Evolutionary conservation across 2,797 vertebrate genomes (phyloP).

Genomic region (Lepilemur ruficaudatus): DNA sequence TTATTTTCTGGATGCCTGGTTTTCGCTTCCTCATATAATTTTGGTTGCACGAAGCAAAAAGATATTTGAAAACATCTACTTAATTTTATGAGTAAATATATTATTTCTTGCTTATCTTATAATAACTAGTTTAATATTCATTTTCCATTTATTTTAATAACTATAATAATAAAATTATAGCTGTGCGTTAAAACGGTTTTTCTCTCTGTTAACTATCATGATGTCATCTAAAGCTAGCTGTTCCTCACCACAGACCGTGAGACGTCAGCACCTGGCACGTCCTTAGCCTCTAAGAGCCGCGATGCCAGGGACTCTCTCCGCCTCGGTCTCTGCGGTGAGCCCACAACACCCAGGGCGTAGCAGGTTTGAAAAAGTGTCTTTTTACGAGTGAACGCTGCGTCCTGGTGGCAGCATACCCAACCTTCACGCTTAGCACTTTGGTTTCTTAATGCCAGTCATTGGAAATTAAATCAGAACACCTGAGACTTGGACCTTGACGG

Average conservation of each 20-base stretch:
- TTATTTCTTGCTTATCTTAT: not conserved
- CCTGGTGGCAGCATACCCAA: not conserved
- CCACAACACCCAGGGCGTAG: fast-evolving
- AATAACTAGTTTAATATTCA: slow-evolving; percentile 11
- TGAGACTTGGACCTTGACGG: not conserved
- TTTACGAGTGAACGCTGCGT: not conserved
- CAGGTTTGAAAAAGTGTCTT: not conserved
- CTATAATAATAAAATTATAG: not conserved
- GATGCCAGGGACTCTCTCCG: not conserved
- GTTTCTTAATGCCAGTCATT: not conserved
- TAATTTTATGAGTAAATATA: slow-evolving; percentile 21
- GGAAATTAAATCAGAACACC: not conserved
- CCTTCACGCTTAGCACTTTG: not conserved
- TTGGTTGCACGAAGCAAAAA: not conserved
- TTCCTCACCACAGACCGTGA: fast-evolving
- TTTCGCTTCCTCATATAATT: not conserved
- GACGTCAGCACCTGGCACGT: not conserved
- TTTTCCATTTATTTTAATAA: slow-evolving; percentile 10
- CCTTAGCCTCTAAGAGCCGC: fast-evolving
- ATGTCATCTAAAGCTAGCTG: not conserved
- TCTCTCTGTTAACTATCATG: not conserved
- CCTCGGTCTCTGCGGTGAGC: fast-evolving
- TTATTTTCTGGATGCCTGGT: not conserved
- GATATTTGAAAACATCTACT: not conserved
- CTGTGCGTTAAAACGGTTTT: not conserved